A percentile compares a stretch with the other conserved stretches of the same genome.
These are phyloP conservation scores for Clanis bilineata DNA, from an alignment of 2,888 invertebrate species.

Conservation along the genomic window DNA sequence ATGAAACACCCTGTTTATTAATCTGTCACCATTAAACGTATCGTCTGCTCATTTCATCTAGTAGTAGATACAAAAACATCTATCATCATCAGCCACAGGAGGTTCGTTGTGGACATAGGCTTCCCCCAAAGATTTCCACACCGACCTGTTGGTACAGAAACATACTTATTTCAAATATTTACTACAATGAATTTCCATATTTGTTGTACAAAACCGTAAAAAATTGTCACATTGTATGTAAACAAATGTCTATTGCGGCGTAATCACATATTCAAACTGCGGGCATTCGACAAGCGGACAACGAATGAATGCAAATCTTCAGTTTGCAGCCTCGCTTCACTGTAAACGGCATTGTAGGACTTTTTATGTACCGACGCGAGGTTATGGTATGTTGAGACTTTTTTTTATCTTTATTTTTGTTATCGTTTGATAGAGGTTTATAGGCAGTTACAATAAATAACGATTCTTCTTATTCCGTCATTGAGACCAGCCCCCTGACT, in stretches of 20 bases:
- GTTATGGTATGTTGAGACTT: not conserved
- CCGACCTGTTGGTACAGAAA: not conserved
- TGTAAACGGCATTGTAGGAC: constrained; percentile 23
- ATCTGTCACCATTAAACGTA: no score
- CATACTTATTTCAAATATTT: not conserved
- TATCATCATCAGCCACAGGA: no score
- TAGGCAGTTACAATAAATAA: no score
- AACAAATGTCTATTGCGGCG: constrained; percentile 36
- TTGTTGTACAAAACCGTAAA: not conserved
- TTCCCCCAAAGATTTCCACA: no score
- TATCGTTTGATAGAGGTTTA: not conserved
- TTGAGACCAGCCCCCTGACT: no score
- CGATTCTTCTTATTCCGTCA: no score
- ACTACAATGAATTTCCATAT: not conserved
- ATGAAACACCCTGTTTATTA: no score
- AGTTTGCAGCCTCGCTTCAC: constrained; percentile 43
- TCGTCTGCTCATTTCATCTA: no score
- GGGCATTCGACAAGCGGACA: constrained; percentile 49
- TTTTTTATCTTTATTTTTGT: not conserved
- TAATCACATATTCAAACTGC: constrained; percentile 70
- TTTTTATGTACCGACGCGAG: not conserved
- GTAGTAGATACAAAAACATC: no score
- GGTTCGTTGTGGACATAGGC: no score
- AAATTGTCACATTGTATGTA: not conserved
- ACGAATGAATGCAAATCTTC: constrained; percentile 58